These are phyloP conservation scores for Sitobion miscanthi DNA, from an alignment of 1,140 invertebrate genomes.

Conservation along the genomic window DNA sequence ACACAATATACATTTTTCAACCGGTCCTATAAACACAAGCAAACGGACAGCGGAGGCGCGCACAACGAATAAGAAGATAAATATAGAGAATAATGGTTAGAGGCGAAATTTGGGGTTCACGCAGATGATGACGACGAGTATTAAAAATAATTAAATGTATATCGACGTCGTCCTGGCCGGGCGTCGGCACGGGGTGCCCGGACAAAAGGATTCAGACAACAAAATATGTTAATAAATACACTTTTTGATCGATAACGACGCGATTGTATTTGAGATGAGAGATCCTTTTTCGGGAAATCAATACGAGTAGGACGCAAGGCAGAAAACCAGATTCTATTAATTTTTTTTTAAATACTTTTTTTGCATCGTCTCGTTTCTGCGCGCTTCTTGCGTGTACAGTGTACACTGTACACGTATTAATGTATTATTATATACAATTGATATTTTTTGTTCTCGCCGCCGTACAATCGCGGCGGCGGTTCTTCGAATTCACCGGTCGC, in stretches of 20 bases:
- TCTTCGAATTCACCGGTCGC: neutral
- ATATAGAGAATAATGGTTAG: slow-evolving; percentile 29
- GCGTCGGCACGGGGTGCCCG: slow-evolving; percentile 31
- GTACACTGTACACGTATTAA: neutral
- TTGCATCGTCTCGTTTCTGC: neutral
- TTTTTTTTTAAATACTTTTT: slow-evolving; percentile 1
- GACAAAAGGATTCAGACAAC: slow-evolving; percentile 47
- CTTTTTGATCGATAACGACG: slow-evolving; percentile 54
- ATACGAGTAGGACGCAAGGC: slow-evolving; percentile 1
- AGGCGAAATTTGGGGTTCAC: slow-evolving; percentile 52
- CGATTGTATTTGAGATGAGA: slow-evolving; percentile 39
- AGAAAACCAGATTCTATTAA: slow-evolving; percentile 48
- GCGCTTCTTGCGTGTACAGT: neutral
- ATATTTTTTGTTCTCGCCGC: neutral
- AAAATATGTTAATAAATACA: slow-evolving; percentile 51
- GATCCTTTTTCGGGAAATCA: slow-evolving; percentile 53
- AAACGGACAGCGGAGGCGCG: slow-evolving; percentile 1
- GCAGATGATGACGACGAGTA: neutral
- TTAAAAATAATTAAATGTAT: slow-evolving; percentile 56
- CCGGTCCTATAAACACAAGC: slow-evolving; percentile 52
- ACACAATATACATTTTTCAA: slow-evolving; percentile 31
- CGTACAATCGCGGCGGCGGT: neutral
- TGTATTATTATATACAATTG: neutral
- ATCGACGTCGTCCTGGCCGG: neutral
- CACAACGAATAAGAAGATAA: neutral